Evolutionary conservation across 1,140 invertebrate genomes (phyloP).

Genomic region (Drosophila sulfurigaster): DNA sequence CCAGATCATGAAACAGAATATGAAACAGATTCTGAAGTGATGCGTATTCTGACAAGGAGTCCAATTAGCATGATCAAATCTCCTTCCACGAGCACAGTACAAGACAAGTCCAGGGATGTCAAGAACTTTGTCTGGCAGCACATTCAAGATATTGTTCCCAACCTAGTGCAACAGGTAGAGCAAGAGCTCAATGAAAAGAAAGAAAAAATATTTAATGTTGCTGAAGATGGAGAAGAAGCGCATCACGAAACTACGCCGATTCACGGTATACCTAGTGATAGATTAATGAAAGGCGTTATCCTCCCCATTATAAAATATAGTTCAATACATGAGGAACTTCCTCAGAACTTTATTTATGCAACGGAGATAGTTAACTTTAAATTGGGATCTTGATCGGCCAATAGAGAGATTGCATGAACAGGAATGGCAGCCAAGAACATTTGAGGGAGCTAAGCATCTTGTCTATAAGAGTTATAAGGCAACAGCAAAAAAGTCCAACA

Average conservation of each 20-base stretch:
- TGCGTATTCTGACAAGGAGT: conserved; percentile 80
- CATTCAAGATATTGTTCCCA: conserved; percentile 84
- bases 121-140: conserved; percentile 84
- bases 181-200: conserved; percentile 70
- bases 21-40: conserved; percentile 76
- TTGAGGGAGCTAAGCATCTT: conserved; percentile 53
- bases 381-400: conserved; percentile 68
- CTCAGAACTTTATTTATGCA: conserved; percentile 66
- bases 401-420: conserved; percentile 57
- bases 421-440: conserved; percentile 56
- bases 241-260: conserved; percentile 40
- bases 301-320: conserved; percentile 69
- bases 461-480: conserved; percentile 68
- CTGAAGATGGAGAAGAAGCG: neutral
- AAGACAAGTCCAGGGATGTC: conserved; percentile 58
- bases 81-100: neutral
- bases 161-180: conserved; percentile 84
- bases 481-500: conserved; percentile 26
- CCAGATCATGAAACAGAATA: conserved; percentile 54
- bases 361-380: conserved; percentile 77
- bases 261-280: conserved; percentile 22
- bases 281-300: conserved; percentile 74
- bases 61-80: conserved; percentile 66
- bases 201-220: neutral
- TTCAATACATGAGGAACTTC: conserved; percentile 67